phyloP scores from a whole-genome alignment of 2,113 vertebrate genomes.

The Chrysemys picta region DNA sequence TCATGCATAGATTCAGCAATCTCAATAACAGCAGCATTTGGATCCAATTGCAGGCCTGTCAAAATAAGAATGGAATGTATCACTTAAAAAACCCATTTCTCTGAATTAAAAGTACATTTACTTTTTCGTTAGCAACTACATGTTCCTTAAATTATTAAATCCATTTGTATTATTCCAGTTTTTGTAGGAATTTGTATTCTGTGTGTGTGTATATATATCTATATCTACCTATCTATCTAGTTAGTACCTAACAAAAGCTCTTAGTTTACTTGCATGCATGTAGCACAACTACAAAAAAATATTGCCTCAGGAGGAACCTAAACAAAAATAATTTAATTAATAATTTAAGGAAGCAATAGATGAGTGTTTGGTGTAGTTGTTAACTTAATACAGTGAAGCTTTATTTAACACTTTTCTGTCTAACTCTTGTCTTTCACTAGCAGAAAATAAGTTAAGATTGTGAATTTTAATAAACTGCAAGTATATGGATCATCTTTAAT shows the following conservation, averaged over 20 bases:
- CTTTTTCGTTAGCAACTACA: slow-evolving; percentile 4
- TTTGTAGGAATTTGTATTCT: neutral
- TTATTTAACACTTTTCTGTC: slow-evolving; percentile 36
- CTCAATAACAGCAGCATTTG: neutral
- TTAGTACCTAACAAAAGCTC: slow-evolving; percentile 25
- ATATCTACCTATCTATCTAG: no score
- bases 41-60: slow-evolving; percentile 28
- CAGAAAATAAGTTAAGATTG: slow-evolving; percentile 57
- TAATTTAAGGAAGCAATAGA: slow-evolving; percentile 41
- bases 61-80: slow-evolving; percentile 30
- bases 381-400: slow-evolving; percentile 50
- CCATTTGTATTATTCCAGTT: slow-evolving; percentile 47
- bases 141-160: slow-evolving; percentile 21
- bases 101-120: slow-evolving; percentile 34
- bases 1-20: neutral
- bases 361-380: slow-evolving; percentile 20
- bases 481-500: slow-evolving; percentile 40
- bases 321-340: slow-evolving; percentile 52
- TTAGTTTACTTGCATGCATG: slow-evolving; percentile 39
- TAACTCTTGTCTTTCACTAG: slow-evolving; percentile 69
- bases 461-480: slow-evolving; percentile 46
- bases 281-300: slow-evolving; percentile 7
- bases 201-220: neutral
- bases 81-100: slow-evolving; percentile 48
- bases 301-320: slow-evolving; percentile 33